phyloP scores from a whole-genome alignment of 2,797 vertebrate species.

The Scolopax bukidnonensis region DNA sequence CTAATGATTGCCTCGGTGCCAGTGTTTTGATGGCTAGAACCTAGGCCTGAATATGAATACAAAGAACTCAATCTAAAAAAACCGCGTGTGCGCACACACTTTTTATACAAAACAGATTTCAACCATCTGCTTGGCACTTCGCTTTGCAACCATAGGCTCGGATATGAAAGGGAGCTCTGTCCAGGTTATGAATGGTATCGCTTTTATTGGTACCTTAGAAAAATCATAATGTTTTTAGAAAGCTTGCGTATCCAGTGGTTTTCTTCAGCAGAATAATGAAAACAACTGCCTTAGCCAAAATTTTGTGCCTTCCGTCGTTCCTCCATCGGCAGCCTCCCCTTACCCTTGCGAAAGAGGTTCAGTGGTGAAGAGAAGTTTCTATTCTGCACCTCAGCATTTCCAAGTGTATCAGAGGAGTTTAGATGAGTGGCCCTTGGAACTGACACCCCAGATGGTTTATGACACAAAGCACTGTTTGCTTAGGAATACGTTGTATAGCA shows the following conservation, averaged over 20 bases:
- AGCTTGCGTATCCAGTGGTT: slow-evolving; percentile 61
- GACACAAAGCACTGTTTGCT: slow-evolving; percentile 80
- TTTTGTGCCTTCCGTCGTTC: slow-evolving; percentile 23
- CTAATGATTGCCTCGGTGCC: slow-evolving; percentile 78
- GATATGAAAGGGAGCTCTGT: slow-evolving; percentile 82
- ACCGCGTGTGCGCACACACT: slow-evolving; percentile 45
- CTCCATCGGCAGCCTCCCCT: slow-evolving; percentile 28
- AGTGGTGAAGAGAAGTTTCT: slow-evolving; percentile 47
- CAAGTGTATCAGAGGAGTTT: slow-evolving; percentile 58
- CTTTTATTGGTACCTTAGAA: slow-evolving; percentile 77
- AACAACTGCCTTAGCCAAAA: slow-evolving; percentile 64
- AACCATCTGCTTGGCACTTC: slow-evolving; percentile 81
- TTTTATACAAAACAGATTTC: slow-evolving; percentile 83
- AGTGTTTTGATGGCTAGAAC: slow-evolving; percentile 81
- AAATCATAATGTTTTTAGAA: slow-evolving; percentile 65
- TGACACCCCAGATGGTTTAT: slow-evolving; percentile 80
- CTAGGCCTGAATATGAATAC: slow-evolving; percentile 79
- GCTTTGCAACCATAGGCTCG: slow-evolving; percentile 72
- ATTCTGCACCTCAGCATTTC: slow-evolving; percentile 63
- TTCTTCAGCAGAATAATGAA: slow-evolving; percentile 69
- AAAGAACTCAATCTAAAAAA: slow-evolving; percentile 75
- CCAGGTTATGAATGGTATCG: slow-evolving; percentile 78
- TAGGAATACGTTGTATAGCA: slow-evolving; percentile 71
- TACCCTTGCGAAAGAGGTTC: slow-evolving; percentile 28
- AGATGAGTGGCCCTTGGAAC: slow-evolving; percentile 62